phyloP scores from a whole-genome alignment of 53 echinoderm and acorn worm species.

The Arbacia lixula region DNA sequence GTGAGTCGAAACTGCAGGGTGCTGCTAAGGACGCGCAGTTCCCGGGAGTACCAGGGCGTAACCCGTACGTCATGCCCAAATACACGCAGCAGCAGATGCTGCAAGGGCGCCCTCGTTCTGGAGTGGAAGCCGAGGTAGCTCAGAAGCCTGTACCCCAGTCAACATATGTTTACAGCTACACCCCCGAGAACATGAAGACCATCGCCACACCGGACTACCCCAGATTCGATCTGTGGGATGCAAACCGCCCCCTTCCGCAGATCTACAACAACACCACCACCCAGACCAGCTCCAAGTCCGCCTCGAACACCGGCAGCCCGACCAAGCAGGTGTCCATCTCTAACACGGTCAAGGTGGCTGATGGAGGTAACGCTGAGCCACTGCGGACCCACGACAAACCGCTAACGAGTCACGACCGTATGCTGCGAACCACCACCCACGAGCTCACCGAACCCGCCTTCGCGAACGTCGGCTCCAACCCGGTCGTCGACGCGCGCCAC shows the following conservation, averaged over 20 bases:
- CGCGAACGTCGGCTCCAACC: constrained; percentile 67
- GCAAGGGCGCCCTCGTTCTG: constrained; percentile 56
- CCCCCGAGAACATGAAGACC: constrained; percentile 84
- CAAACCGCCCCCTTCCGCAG: constrained; percentile 72
- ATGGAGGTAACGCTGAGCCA: constrained; percentile 70
- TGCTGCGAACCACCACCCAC: constrained; percentile 52
- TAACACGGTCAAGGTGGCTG: constrained; percentile 70
- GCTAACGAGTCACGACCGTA: constrained; percentile 47
- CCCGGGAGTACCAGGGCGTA: constrained; percentile 86
- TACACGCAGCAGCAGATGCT: constrained; percentile 72
- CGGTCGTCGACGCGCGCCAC: constrained; percentile 82
- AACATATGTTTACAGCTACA: constrained; percentile 84
- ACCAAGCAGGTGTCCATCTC: constrained; percentile 66
- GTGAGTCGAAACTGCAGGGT: constrained; percentile 1
- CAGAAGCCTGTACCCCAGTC: constrained; percentile 93
- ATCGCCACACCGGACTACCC: constrained; percentile 67
- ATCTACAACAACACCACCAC: constrained; percentile 62
- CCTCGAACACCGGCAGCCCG: background rate
- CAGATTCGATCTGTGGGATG: constrained; percentile 67
- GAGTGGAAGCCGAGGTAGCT: constrained; percentile 61
- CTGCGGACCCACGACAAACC: constrained; percentile 44
- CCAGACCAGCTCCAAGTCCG: background rate
- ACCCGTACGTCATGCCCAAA: constrained; percentile 79
- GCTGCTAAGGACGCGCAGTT: constrained; percentile 77
- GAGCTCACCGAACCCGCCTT: constrained; percentile 66